Percentiles rank a stretch among this genome's conserved stretches.
Evolutionary conservation across 2,888 invertebrate species (phyloP).

Genomic region (Rosalia funebris): DNA sequence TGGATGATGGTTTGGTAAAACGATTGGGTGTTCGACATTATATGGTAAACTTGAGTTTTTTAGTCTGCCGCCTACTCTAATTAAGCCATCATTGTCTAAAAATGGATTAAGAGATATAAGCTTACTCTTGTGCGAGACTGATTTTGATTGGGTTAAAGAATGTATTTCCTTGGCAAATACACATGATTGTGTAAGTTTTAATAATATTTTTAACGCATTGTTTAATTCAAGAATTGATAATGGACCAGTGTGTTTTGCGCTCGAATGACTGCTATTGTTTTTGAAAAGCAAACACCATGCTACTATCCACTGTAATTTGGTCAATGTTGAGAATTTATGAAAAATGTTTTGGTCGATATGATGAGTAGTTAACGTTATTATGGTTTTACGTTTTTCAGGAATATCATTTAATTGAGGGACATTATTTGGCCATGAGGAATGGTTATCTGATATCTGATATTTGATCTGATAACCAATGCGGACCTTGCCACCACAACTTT

Average conservation of each 20-base stretch:
- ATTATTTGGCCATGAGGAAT: no score
- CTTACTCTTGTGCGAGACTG: no score
- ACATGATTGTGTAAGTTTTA: constrained; percentile 13
- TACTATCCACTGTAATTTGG: neutral
- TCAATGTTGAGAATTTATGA: constrained; percentile 16
- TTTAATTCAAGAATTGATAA: constrained; percentile 13
- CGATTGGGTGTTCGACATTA: constrained; percentile 18
- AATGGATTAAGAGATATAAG: constrained; percentile 18
- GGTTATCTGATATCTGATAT: neutral
- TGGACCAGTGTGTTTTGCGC: neutral
- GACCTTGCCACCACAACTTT: constrained; percentile 35
- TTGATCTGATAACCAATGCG: no score
- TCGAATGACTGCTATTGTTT: no score
- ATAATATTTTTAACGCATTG: neutral
- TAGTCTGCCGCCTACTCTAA: constrained; percentile 27
- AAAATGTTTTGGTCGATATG: constrained; percentile 9
- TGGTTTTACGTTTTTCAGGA: constrained; percentile 14
- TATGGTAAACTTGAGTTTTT: constrained; percentile 2
- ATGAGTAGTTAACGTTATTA: neutral
- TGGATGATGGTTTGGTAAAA: constrained; percentile 7
- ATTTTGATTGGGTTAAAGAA: no score
- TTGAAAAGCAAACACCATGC: neutral
- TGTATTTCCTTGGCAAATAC: neutral
- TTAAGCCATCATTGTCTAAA: constrained; percentile 16
- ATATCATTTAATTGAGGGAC: neutral